Base-by-base conservation (phyloP, 1,140 invertebrate species). In the Popillia japonica region DNA sequence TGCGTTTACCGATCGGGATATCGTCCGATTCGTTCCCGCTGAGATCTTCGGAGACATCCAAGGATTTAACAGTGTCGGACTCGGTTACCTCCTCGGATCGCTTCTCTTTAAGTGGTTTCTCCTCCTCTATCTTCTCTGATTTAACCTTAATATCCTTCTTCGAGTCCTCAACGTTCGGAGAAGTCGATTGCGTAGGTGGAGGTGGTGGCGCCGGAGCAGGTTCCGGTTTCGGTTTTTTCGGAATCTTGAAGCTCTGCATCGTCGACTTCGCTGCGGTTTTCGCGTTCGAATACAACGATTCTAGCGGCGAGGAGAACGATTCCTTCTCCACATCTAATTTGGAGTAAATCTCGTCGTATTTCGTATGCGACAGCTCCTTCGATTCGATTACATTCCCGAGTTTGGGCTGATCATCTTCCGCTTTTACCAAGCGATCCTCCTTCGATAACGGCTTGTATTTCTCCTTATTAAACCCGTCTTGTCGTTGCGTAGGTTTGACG, bases 261-360 rank as follows among this genome's bases (percentile, higher is more conserved):
- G 72, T 14, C 8, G 59, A 68, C n/a, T 74, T 74, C 40, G 22
- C 72, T 2, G 72, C 11, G 4, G 72, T 22, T 40, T 74, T 74
- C 7, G 72, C n/a, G n/a, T 7, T 74, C 14, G n/a, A 40, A 44
- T 74, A 74, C 2, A 74, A 44, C 6, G 40, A 74, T 20, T 74
- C 72, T 42, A 74, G n/a, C 3, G 72, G 72, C 6, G 72, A 74
- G 0, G 72, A 41, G 34, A 74, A 74, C 3, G 72, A 40, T 11
- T 74, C 72, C 7, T 42, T 74, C 6, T 74, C 72, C 8, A 41
- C 17, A 7, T 74, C 72, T 34, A 74, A 41, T 20, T 74, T 74
- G 7, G 72, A 74, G 10, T 74, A 74, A 9, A 74, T 74, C n/a
- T 74, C 72, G 17, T 74, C 72, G 22, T 74, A 74, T 41, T 74